Conservation (phyloP, 2,888 invertebrate species). For the Zelleria hepariella region DNA sequence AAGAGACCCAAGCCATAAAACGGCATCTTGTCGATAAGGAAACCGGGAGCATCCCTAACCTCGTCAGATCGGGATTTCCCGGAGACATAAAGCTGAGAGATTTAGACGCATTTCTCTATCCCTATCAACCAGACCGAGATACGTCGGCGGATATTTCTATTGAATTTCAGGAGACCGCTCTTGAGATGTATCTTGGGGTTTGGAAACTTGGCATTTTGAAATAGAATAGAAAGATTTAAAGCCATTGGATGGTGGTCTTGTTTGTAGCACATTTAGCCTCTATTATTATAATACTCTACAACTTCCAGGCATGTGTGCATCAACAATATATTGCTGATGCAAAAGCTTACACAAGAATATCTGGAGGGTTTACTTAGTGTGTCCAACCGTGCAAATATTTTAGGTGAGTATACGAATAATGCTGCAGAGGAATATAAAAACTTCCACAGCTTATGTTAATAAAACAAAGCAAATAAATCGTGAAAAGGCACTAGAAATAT, state of each 20-base stretch:
- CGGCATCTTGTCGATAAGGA: background rate
- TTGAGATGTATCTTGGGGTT: background rate
- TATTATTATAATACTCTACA: too few species aligned
- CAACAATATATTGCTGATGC: too few species aligned
- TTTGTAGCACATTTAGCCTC: too few species aligned
- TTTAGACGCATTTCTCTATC: conserved; percentile 25
- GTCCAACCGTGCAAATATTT: too few species aligned
- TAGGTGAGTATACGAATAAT: too few species aligned
- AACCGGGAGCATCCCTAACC: conserved; percentile 1
- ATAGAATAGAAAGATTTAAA: background rate
- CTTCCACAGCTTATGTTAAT: background rate
- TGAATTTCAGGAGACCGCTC: background rate
- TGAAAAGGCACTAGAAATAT: background rate
- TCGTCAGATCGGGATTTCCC: conserved; percentile 17
- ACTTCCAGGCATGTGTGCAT: too few species aligned
- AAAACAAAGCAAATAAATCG: background rate
- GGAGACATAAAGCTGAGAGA: conserved; percentile 21
- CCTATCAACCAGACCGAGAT: conserved; percentile 16
- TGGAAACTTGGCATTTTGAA: background rate
- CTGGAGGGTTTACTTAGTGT: too few species aligned
- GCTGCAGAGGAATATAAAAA: too few species aligned
- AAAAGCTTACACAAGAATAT: too few species aligned
- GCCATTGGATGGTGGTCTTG: too few species aligned
- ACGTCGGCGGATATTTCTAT: conserved; percentile 6
- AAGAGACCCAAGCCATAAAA: background rate